phyloP scores from a whole-genome alignment of 2,113 vertebrate genomes.

The Ciconia boyciana region DNA sequence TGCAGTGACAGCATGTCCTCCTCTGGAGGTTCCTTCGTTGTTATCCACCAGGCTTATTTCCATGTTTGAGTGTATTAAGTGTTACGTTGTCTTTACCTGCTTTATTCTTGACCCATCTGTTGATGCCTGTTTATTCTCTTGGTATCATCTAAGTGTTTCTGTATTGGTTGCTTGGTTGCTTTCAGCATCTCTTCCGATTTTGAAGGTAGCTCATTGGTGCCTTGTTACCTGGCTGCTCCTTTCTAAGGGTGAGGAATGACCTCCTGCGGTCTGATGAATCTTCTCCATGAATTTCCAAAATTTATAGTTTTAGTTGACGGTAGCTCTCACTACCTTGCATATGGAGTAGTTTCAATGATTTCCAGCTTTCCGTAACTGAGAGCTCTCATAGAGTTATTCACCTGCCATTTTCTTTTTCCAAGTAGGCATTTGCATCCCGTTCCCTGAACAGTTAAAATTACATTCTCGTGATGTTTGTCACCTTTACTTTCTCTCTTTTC shows the following conservation, averaged over 20 bases:
- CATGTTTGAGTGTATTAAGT: too few species aligned
- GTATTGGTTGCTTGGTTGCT: neutral
- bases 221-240: neutral
- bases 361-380: fast-evolving
- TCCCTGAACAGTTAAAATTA: neutral
- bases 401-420: neutral
- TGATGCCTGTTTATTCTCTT: neutral
- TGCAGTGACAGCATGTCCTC: neutral
- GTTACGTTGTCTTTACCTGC: fast-evolving
- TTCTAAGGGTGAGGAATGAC: neutral
- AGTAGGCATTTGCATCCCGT: neutral
- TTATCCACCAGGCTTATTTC: neutral
- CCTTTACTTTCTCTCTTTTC: neutral
- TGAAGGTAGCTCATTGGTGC: neutral
- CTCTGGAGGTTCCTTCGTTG: fast-evolving
- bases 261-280: neutral
- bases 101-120: neutral
- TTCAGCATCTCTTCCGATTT: neutral
- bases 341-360: neutral
- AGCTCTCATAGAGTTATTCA: neutral
- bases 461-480: neutral
- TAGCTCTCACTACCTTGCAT: fast-evolving
- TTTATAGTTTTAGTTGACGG: fast-evolving
- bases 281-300: neutral
- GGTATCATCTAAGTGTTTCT: neutral